phyloP scores from a whole-genome alignment of 2,113 vertebrate species.

The Eublepharis macularius region DNA sequence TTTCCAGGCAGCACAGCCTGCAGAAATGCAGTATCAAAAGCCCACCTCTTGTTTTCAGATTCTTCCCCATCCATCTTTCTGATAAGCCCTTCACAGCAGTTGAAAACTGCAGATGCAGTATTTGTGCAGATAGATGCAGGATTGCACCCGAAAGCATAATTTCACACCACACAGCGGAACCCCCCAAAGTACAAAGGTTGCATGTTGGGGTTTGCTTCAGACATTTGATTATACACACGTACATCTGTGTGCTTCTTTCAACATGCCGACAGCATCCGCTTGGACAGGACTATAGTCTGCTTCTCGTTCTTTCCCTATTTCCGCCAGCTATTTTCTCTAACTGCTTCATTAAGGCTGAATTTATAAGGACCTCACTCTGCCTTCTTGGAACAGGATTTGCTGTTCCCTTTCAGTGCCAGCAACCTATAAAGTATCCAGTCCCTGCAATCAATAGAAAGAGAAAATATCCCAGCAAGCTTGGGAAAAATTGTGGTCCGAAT shows the following conservation, averaged over 20 bases:
- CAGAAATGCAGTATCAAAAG: not conserved
- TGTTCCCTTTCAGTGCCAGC: conserved; percentile 59
- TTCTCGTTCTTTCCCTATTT: conserved; percentile 33
- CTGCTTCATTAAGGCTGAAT: conserved; percentile 61
- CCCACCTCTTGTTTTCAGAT: not conserved
- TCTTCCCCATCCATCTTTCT: not conserved
- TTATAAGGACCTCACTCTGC: conserved; percentile 64
- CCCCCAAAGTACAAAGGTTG: too few relatives aligned
- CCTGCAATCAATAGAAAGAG: conserved; percentile 56
- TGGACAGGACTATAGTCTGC: not conserved
- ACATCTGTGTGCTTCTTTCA: too few relatives aligned
- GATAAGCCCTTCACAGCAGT: not conserved
- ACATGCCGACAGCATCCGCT: too few relatives aligned
- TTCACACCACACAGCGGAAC: too few relatives aligned
- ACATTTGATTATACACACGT: too few relatives aligned
- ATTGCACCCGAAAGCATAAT: too few relatives aligned
- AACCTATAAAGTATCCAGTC: conserved; percentile 45
- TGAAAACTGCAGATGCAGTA: too few relatives aligned
- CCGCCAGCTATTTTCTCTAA: conserved; percentile 53
- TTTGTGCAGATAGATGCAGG: too few relatives aligned
- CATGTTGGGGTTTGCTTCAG: too few relatives aligned
- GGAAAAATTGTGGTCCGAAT: conserved; percentile 64
- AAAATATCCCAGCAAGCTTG: conserved; percentile 53
- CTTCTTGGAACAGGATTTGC: conserved; percentile 60
- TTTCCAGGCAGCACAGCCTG: not conserved